Conservation (phyloP, 2,797 vertebrate genomes). For the Hephaestus fuliginosus region DNA sequence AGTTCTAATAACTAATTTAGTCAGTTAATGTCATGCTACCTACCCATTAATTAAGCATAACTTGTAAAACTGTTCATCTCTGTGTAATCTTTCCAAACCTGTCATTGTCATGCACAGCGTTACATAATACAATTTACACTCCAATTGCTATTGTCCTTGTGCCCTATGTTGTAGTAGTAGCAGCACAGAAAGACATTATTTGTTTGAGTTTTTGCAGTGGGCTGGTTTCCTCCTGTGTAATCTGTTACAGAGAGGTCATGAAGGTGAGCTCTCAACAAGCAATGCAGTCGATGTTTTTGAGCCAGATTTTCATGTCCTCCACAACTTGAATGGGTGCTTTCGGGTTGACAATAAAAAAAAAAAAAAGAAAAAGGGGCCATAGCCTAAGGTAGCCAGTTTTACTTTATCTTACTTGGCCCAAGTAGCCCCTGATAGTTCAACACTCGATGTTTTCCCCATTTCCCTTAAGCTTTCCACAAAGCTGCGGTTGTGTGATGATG, state of each 20-base stretch:
- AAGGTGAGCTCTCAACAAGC: neutral
- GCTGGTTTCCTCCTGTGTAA: neutral
- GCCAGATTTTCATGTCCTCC: neutral
- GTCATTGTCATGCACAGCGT: neutral
- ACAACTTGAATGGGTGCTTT: neutral
- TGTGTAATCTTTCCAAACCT: neutral
- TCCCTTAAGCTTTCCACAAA: conserved; percentile 11
- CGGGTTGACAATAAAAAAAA: neutral
- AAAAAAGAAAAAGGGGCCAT: neutral
- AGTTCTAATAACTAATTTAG: neutral
- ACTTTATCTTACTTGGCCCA: neutral
- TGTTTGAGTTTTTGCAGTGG: neutral
- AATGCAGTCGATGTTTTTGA: neutral
- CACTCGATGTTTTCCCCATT: neutral
- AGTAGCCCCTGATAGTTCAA: neutral
- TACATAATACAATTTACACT: neutral
- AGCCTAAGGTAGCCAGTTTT: neutral
- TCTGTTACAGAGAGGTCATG: neutral
- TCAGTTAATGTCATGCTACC: neutral
- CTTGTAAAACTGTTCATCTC: neutral
- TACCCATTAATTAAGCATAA: neutral
- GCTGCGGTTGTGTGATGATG: conserved; percentile 13
- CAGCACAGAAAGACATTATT: neutral
- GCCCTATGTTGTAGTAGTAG: neutral
- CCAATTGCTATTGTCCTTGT: neutral